Base-by-base conservation (phyloP, 2,113 vertebrate genomes). In the Tamias sibiricus region DNA sequence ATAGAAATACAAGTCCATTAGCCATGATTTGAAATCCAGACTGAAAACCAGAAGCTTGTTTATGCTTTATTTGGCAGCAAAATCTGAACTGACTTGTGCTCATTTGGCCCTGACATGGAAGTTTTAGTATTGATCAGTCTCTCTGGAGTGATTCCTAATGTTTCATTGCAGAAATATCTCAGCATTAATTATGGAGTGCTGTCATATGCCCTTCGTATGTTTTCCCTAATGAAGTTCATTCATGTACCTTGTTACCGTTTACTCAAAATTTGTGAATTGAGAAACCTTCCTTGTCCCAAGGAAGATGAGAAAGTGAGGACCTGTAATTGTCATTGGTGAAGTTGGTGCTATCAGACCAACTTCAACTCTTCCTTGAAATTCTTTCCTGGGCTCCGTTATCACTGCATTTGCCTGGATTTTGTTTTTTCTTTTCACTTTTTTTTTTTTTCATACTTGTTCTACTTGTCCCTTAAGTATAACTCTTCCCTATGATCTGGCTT, bases 41-140 rank as follows among this genome's bases (percentile, higher is more conserved):
- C n/a, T 89, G 76, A 77, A 97, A 93, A 68, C 26, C 24, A 30
- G 71, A 85, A 95, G 24, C 11, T 62, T 88, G 93, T 93, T 85
- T 35, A 52, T 95, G 44, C 66, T 91, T 84, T 64, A 52, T 90
- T 91, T 91, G 86, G 9, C 49, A 81, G 26, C 28, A 80, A 52
- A 88, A 91, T 32, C 82, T 49, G 19, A 95, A 49, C 62, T 83
- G 22, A 87, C 81, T 44, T 69, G 0, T 54, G 32, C 24, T 91
- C 40, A 77, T 28, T 66, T 88, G 81, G 10, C 69, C 28, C 19
- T 54, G 90, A 44, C 12, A 49, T 6, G 71, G 52, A 80, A 8
- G n/a, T 47, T 83, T 20, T 52, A 52, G 12, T 86, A 37, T 30
- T 79, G 35, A 37, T 74, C 72, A 35, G 28, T 82, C 19, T 91